Evolutionary conservation across 2,113 vertebrate species (phyloP).

Genomic region (Ciconia stormi): DNA sequence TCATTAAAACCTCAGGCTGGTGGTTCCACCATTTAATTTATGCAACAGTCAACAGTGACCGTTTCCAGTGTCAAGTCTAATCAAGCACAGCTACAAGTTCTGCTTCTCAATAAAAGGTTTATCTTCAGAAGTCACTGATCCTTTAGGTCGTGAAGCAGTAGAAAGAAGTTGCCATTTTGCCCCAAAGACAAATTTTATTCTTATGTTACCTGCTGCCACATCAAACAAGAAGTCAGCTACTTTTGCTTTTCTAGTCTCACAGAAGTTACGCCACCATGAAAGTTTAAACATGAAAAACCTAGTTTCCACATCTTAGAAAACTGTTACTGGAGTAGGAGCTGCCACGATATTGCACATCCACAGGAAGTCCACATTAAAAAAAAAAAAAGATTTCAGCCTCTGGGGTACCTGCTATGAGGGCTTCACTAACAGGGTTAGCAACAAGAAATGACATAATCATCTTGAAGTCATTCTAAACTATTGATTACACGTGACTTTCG

Average conservation of each 20-base stretch:
- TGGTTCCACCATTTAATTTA: neutral
- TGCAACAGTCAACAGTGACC: fast-evolving
- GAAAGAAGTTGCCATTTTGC: neutral
- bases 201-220: neutral
- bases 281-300: neutral
- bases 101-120: neutral
- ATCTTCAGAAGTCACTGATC: neutral
- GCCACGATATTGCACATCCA: neutral
- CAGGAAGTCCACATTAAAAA: neutral
- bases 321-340: neutral
- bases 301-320: neutral
- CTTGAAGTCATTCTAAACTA: neutral
- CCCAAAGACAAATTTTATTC: neutral
- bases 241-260: neutral
- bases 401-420: neutral
- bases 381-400: neutral
- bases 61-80: neutral
- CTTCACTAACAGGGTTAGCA: neutral
- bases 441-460: neutral
- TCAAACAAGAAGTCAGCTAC: neutral
- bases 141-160: neutral
- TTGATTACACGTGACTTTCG: neutral
- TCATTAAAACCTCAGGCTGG: neutral
- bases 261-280: neutral
- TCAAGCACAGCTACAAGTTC: neutral